Evolutionary conservation across 2,113 vertebrate genomes (phyloP).

Genomic region (Otis tarda): DNA sequence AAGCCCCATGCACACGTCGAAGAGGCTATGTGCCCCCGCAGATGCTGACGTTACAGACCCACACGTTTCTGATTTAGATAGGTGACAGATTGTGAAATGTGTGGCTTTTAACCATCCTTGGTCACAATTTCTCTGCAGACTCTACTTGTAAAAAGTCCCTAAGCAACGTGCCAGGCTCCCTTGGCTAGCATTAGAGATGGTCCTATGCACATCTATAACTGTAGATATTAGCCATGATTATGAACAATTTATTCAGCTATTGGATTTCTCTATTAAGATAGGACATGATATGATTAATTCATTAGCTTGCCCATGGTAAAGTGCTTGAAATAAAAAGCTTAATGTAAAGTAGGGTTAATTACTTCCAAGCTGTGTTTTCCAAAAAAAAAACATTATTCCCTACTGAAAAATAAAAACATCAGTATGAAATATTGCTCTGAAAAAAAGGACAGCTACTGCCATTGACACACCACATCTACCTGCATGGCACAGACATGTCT

Average conservation of each 20-base stretch:
- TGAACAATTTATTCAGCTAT: background rate
- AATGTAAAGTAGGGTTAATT: background rate
- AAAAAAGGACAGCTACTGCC: background rate
- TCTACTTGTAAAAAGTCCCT: background rate
- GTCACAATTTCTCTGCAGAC: background rate
- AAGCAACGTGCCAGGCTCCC: background rate
- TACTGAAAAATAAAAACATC: background rate
- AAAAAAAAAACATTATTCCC: background rate
- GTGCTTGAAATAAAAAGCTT: background rate
- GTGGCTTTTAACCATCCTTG: background rate
- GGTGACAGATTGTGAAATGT: background rate
- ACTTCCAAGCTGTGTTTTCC: background rate
- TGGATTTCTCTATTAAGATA: background rate
- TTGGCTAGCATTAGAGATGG: background rate
- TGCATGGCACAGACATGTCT: background rate
- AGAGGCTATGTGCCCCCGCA: rapidly evolving
- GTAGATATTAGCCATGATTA: background rate
- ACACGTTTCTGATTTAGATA: background rate
- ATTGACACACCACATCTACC: background rate
- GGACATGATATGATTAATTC: background rate
- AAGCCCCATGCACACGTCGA: rapidly evolving
- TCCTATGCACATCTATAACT: background rate
- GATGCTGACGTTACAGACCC: background rate
- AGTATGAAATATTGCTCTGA: background rate
- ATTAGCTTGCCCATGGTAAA: background rate